phyloP scores from a whole-genome alignment of 2,797 vertebrate genomes.

The Trachops cirrhosus region DNA sequence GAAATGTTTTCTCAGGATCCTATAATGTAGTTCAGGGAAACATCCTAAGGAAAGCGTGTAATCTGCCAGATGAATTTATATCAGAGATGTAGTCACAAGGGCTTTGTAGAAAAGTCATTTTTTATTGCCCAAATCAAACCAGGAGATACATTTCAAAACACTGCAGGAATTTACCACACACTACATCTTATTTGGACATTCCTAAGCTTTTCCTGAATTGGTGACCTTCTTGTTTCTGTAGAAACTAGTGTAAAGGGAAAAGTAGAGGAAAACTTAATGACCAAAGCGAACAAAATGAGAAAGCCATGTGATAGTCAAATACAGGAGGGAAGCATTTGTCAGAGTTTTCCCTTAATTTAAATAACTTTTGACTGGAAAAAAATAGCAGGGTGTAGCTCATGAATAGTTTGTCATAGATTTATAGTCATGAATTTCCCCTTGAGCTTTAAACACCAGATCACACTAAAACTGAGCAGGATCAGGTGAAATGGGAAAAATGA shows the following conservation, averaged over 20 bases:
- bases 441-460: not conserved
- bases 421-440: not conserved
- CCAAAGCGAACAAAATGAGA: not conserved
- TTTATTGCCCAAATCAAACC: not conserved
- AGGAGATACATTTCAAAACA: slow-evolving; percentile 32
- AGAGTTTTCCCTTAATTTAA: not conserved
- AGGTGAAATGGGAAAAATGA: not conserved
- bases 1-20: slow-evolving; percentile 52
- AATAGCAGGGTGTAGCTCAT: not conserved
- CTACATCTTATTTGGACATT: not conserved
- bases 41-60: slow-evolving; percentile 23
- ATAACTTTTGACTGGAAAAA: not conserved
- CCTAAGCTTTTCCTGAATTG: slow-evolving; percentile 29
- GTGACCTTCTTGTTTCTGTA: slow-evolving; percentile 42
- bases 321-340: not conserved
- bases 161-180: not conserved
- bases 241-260: slow-evolving; percentile 39
- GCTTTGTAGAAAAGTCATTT: not conserved
- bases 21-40: slow-evolving; percentile 19
- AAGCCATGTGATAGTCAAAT: not conserved
- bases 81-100: not conserved
- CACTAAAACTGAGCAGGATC: not conserved
- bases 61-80: not conserved
- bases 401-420: not conserved
- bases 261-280: not conserved